Percentiles rank a stretch among this genome's conserved stretches.
phyloP scores from a whole-genome alignment of 2,113 vertebrate genomes.

The Poecilia latipinna region DNA sequence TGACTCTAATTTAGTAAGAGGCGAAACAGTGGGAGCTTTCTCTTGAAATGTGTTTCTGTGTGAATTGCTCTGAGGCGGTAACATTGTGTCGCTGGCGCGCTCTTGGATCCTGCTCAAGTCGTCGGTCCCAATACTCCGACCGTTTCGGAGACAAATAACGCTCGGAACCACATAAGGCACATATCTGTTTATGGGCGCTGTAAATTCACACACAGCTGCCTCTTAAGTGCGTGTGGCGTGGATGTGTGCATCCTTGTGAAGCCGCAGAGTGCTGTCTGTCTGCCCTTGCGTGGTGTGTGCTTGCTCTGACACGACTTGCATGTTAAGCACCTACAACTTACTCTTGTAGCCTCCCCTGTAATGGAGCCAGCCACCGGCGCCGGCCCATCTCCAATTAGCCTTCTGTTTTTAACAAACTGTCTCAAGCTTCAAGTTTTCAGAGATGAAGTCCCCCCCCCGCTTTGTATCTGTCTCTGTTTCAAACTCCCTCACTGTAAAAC shows the following conservation, averaged over 20 bases:
- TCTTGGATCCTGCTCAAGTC: slow-evolving; percentile 9
- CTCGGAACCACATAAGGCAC: not conserved
- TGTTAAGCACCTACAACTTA: slow-evolving; percentile 73
- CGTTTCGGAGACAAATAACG: slow-evolving; percentile 6
- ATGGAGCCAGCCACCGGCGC: slow-evolving; percentile 53
- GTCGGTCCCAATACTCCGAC: not conserved
- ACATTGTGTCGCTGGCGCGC: slow-evolving; percentile 7
- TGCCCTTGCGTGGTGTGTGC: slow-evolving; percentile 56
- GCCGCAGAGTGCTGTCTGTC: slow-evolving; percentile 26
- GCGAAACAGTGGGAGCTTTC: slow-evolving; percentile 15
- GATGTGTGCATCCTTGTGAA: slow-evolving; percentile 26
- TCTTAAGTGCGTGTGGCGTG: slow-evolving; percentile 5
- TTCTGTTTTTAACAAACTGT: slow-evolving; percentile 54
- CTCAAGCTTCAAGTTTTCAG: slow-evolving; percentile 28
- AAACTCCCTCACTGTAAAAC: not conserved
- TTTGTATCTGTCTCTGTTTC: not conserved
- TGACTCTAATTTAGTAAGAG: slow-evolving; percentile 33
- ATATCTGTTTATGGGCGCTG: not conserved
- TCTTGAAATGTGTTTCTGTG: slow-evolving; percentile 14
- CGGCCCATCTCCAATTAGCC: slow-evolving; percentile 70
- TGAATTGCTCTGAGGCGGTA: slow-evolving; percentile 10
- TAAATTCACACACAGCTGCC: slow-evolving; percentile 1
- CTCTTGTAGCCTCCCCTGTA: slow-evolving; percentile 60
- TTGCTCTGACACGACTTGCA: slow-evolving; percentile 67
- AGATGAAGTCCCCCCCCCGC: not conserved